A percentile compares a stretch with the other conserved stretches of the same genome.
phyloP scores from a whole-genome alignment of 2,888 invertebrate species.

The Junonia oenone region DNA sequence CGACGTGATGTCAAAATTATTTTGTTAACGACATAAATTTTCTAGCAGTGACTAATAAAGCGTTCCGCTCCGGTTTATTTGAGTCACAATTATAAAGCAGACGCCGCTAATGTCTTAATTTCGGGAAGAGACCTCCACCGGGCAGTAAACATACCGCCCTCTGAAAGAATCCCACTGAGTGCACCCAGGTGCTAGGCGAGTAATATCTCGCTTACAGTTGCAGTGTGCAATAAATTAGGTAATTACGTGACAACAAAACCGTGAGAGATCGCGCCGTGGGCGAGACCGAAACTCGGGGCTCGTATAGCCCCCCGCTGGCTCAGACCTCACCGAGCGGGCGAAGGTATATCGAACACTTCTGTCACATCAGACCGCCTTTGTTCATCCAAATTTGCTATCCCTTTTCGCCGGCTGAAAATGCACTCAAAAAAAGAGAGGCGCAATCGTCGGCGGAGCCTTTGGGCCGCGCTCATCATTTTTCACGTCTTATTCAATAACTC shows the following conservation, averaged over 20 bases:
- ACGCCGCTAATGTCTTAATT: conserved; percentile 70
- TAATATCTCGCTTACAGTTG: conserved; percentile 40
- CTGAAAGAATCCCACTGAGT: conserved; percentile 45
- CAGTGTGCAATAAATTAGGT: conserved; percentile 67
- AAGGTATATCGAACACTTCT: conserved; percentile 47
- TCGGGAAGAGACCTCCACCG: conserved; percentile 68
- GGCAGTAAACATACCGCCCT: conserved; percentile 67
- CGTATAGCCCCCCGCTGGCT: conserved; percentile 59
- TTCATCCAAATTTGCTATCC: conserved; percentile 59
- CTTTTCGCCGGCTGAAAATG: conserved; percentile 39
- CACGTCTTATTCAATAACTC: conserved; percentile 79
- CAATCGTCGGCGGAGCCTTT: conserved; percentile 66
- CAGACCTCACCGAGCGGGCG: conserved; percentile 60
- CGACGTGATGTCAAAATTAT: conserved; percentile 6
- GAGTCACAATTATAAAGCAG: conserved; percentile 37
- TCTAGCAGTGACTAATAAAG: conserved; percentile 50
- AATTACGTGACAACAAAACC: conserved; percentile 74
- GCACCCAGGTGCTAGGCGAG: conserved; percentile 44
- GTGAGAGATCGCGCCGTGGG: conserved; percentile 55
- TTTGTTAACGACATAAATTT: conserved; percentile 31
- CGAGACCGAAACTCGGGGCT: conserved; percentile 44
- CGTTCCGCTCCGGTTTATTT: conserved; percentile 41
- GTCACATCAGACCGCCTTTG: conserved; percentile 68
- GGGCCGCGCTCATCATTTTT: conserved; percentile 73
- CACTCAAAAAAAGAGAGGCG: conserved; percentile 45